A percentile compares a stretch with the other conserved stretches of the same genome.
Evolutionary conservation across 2,888 invertebrate species (phyloP).

Genomic region (Elmis aenea): DNA sequence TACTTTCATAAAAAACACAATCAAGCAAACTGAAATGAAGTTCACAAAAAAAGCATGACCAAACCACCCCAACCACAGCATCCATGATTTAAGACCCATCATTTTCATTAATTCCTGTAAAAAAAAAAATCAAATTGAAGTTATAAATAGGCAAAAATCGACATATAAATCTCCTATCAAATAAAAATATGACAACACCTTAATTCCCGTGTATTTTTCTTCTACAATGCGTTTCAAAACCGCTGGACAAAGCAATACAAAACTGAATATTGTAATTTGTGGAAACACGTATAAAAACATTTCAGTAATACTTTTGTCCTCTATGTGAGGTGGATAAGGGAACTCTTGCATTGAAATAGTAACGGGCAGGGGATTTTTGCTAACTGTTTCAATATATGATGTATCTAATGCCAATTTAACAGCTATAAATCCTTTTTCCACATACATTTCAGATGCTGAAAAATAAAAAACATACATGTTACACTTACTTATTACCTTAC

Average conservation of each 20-base stretch:
- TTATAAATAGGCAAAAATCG: too few species aligned
- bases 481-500: too few species aligned
- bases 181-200: slow-evolving; percentile 40
- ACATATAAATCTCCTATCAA: neutral
- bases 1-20: slow-evolving; percentile 58
- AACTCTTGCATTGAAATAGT: slow-evolving; percentile 51
- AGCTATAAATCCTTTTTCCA: slow-evolving; percentile 50
- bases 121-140: slow-evolving; percentile 4
- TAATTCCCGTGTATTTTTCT: slow-evolving; percentile 57
- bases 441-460: slow-evolving; percentile 45
- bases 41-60: slow-evolving; percentile 68
- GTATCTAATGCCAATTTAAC: slow-evolving; percentile 59
- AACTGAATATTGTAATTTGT: slow-evolving; percentile 45
- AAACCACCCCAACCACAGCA: slow-evolving; percentile 86
- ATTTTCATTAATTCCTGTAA: slow-evolving; percentile 85
- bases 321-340: slow-evolving; percentile 49
- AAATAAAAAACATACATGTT: too few species aligned
- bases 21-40: slow-evolving; percentile 54
- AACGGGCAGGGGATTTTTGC: slow-evolving; percentile 17
- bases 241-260: slow-evolving; percentile 51
- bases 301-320: slow-evolving; percentile 33
- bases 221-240: slow-evolving; percentile 54
- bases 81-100: slow-evolving; percentile 79
- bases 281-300: slow-evolving; percentile 42
- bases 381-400: slow-evolving; percentile 47